These are phyloP conservation scores for Cryptomyrus ogoouensis DNA, from an alignment of 2,113 vertebrate genomes.

Conservation along the genomic window DNA sequence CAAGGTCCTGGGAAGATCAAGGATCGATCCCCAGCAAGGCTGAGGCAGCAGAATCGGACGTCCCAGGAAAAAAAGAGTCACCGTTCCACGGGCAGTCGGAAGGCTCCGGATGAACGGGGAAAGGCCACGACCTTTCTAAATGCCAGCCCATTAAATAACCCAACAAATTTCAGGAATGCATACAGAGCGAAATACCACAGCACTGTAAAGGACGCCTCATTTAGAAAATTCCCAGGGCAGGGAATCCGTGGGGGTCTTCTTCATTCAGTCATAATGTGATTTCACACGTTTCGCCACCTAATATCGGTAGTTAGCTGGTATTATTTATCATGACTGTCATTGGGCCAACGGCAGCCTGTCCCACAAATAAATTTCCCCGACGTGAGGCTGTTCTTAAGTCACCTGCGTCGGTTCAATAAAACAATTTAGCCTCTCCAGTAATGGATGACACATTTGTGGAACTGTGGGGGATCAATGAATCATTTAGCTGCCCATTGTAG, in stretches of 20 bases:
- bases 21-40: constrained; percentile 44
- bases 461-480: background rate
- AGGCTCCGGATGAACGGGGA: constrained; percentile 50
- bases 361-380: background rate
- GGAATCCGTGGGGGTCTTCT: background rate
- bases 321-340: background rate
- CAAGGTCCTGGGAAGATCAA: constrained; percentile 42
- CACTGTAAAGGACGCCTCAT: constrained; percentile 39
- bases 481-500: background rate
- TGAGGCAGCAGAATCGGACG: constrained; percentile 36
- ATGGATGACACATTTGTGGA: background rate
- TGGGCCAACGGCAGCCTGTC: background rate
- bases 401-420: background rate
- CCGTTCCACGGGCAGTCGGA: constrained; percentile 50
- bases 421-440: background rate
- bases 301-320: constrained; percentile 1
- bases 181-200: constrained; percentile 54
- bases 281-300: background rate
- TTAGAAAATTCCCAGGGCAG: constrained; percentile 31
- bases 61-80: constrained; percentile 47
- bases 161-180: constrained; percentile 49
- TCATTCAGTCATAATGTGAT: constrained; percentile 4
- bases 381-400: constrained; percentile 1
- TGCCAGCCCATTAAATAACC: constrained; percentile 58
- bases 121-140: constrained; percentile 69